Evolutionary conservation across 2,113 vertebrate species (phyloP), one percentile per base, ranked within the genome.

Genomic region (Melozone crissalis): DNA sequence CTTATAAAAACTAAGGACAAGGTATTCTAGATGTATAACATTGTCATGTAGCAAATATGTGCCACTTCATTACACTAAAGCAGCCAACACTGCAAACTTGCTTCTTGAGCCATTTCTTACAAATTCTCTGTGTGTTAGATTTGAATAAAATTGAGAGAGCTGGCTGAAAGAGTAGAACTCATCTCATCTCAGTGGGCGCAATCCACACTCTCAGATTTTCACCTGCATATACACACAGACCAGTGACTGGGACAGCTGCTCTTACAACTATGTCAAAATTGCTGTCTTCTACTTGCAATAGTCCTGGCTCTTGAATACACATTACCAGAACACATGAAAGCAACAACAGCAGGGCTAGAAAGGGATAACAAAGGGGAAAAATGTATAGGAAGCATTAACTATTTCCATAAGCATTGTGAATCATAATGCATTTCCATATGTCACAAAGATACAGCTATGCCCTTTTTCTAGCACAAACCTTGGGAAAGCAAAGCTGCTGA

Each of bases 381-480:
- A 58, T 2, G 1, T 28, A 81, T 21, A 65, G 52, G 58, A 87
- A 92, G 13, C 17, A 16, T 58, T 46, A 72, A 71, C 49, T 37
- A 79, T 82, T 94, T 87, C 93, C 57, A 49, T 35, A 91, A 87
- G 78, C 54, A 62, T 14, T 21, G 37, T 79, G 66, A 89, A 82
- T 93, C 51, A 74, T 47, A 79, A 69, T 11, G 23, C 37, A 69
- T 89, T 94, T 79, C 91, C 71, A 31, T 74, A 80, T 51, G 66
- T 76, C 71, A 80, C 39, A 74, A 52, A 59, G 39, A 89, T 51
- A 62, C 2, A 74, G 63, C 65, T 73, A 80, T 84, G 78, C 63
- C 82, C 47, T 63, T 95, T 91, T 84, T 47, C 82, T 54, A 91
- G 79, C 85, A 94, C 43, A 94, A 78, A 77, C 71, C 59, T 51